Evolutionary conservation across 2,113 vertebrate genomes (phyloP).

Genomic region (Talpa occidentalis): DNA sequence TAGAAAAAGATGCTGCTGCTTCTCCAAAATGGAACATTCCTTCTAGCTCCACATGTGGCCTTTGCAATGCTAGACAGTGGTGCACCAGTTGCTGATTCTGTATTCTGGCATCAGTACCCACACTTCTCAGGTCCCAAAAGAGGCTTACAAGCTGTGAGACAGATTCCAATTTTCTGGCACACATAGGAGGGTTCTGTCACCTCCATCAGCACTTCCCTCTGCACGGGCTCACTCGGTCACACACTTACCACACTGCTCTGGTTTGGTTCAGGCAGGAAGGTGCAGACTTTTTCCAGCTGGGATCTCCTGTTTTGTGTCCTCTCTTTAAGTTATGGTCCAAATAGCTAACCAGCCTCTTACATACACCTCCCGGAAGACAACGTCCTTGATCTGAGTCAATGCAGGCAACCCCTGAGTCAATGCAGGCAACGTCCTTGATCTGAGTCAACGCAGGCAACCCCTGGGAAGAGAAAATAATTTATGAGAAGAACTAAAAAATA

Average conservation of each 20-base stretch:
- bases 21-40: not conserved
- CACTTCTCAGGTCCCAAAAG: constrained; percentile 93
- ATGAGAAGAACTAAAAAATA: too few relatives aligned
- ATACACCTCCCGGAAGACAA: constrained; percentile 92
- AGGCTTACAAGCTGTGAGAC: constrained; percentile 82
- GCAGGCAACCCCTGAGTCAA: constrained; percentile 84
- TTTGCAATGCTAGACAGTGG: constrained; percentile 93
- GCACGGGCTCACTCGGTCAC: constrained; percentile 90
- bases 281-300: constrained; percentile 94
- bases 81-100: constrained; percentile 94
- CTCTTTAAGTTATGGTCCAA: constrained; percentile 91
- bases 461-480: constrained; percentile 85
- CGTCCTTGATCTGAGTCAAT: constrained; percentile 67
- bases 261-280: constrained; percentile 88
- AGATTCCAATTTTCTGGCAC: constrained; percentile 95
- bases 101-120: constrained; percentile 96
- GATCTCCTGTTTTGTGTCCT: constrained; percentile 92
- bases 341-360: constrained; percentile 90
- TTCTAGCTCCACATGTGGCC: constrained; percentile 95
- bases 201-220: constrained; percentile 92
- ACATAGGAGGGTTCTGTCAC: constrained; percentile 94
- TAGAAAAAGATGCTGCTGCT: not conserved
- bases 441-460: constrained; percentile 80
- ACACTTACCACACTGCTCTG: constrained; percentile 92
- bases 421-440: constrained; percentile 82